Evolutionary conservation across 2,888 invertebrate species (phyloP), one percentile per base, ranked within the genome.

Genomic region (Tanypteryx hageni): DNA sequence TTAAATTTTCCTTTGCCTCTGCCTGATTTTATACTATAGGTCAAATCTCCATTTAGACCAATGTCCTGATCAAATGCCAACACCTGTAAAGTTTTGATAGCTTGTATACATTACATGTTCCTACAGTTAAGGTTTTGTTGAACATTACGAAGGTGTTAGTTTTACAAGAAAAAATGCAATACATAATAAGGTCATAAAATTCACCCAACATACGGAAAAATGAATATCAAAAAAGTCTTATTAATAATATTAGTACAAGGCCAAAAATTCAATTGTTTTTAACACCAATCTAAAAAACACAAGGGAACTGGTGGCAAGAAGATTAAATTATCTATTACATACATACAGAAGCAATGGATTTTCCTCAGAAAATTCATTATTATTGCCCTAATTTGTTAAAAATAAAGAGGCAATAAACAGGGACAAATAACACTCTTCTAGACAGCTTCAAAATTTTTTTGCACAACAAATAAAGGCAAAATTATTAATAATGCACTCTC

Each of bases 21-120:
- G 18, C 98, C 98, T 18, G 97, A 97, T 95, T 97, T 97, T 91
- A 97, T 97, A 94, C 97, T 97, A 96, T 99, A 99, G 44, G 97
- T 97, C 93, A 99, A 96, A 93, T 97, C 96, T 92, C 98, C 98
- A 95, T 99, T 99, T 93, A 96, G 96, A 13, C 98, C 98, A 92
- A 96, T 96, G 95, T 99, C 99, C 94, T 96, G 96, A 95, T 99
- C 99, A 93, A 97, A 96, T 18, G 99, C 99, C 93, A 97, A 95
- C 93, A 98, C 97, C 97, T 98, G 95, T 92, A 93, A 93, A 59
- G 86, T 68, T 22, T 27, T 92, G 57, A 92, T 91, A 13, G 57
- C 22, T 16, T 16, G n/a, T 22, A 18, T 76, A 22, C 89, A 61
- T 64, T 18, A 82, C 31, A 82, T 83, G 76, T 44, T 59, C 89